Evolutionary conservation across 2,113 vertebrate species (phyloP), one percentile per base, ranked within the genome.

Genomic region (Pristiophorus japonicus): DNA sequence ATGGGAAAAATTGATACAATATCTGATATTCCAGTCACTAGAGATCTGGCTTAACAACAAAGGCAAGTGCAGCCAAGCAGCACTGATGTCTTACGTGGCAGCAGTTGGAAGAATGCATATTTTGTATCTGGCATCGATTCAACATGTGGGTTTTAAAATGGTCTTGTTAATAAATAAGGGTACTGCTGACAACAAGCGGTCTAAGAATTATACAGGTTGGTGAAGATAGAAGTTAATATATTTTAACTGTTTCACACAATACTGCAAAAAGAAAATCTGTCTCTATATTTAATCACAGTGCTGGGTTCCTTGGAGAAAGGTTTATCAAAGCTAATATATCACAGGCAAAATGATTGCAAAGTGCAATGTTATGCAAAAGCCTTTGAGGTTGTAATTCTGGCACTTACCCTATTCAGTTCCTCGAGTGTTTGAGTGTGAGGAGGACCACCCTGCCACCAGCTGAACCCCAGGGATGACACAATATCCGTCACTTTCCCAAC

Each of bases 361-460:
- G 24, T 51, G 24, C 45, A 94, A 70, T 30, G 65, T 1, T 70
- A 27, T 70, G 70, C 65, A 51, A 94, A 14, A 59, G 20, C 8
- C 4, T 67, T 70, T 47, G 14, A 51, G 10, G 66, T 94, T 66
- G 12, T 65, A 66, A 66, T 67, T 30, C 38, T 70, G 27, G 1
- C 51, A 0, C 97, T 96, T 95, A 98, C 98, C 98, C 97, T 97
- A 42, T 97, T 96, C 2, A 98, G 97, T 90, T 98, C 98, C 96
- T 98, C 97, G 75, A 98, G 96, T 3, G 97, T 78, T 97, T 98
- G 98, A 2, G 97, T 98, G 96, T 98, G 98, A 0, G 98, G 98
- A 0, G 97, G 97, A 0, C 98, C 98, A 1, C 98, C 97, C 96
- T 98, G 98, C 98, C 98, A 98, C 98, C 98, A 98, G 96, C 98